These are phyloP conservation scores for Mobula hypostoma DNA, from an alignment of 2,113 vertebrate species.

Conservation along the genomic window DNA sequence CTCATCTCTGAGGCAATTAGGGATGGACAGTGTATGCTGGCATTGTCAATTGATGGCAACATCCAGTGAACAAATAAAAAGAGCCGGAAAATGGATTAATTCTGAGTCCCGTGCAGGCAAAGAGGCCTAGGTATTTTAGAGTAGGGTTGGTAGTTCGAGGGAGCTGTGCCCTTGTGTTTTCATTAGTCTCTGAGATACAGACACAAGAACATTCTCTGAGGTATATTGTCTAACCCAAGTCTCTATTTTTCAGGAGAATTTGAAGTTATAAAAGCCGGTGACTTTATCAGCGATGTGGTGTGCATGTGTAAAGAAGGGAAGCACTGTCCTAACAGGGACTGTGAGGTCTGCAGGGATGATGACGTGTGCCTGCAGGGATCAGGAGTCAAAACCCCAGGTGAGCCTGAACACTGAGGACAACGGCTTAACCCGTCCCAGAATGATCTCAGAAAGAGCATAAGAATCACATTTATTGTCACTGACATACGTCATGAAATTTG, in stretches of 20 bases:
- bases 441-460: background rate
- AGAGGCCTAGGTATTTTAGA: too few species aligned
- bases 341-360: background rate
- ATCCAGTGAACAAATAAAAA: too few species aligned
- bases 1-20: too few species aligned
- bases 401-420: background rate
- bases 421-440: too few species aligned
- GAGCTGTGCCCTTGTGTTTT: background rate
- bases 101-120: too few species aligned
- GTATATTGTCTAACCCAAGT: background rate
- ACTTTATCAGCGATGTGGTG: background rate
- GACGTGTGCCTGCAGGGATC: background rate
- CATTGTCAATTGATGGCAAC: too few species aligned
- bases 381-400: background rate
- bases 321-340: conserved; percentile 14
- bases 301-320: background rate
- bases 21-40: too few species aligned
- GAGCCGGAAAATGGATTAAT: too few species aligned
- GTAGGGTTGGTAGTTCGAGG: background rate
- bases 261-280: background rate
- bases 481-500: too few species aligned
- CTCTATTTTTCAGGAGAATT: conserved; percentile 10
- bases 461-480: too few species aligned
- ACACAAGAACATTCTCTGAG: background rate
- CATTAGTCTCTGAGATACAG: too few species aligned